phyloP scores from a whole-genome alignment of 1,140 invertebrate species.

The Dinothrombium tinctorium region DNA sequence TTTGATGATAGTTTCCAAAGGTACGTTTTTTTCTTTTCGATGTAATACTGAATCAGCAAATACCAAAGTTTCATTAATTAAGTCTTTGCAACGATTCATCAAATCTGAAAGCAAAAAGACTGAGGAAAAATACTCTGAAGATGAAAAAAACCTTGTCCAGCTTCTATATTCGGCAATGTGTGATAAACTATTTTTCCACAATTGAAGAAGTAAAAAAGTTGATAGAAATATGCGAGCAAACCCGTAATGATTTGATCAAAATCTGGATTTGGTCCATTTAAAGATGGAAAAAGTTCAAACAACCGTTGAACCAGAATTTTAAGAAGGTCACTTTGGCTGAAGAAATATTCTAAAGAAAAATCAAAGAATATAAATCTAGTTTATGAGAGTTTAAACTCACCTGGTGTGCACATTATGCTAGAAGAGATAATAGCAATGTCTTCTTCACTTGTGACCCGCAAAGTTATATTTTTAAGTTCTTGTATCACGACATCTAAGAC shows the following conservation, averaged over 20 bases:
- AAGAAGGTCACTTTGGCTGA: slow-evolving; percentile 8
- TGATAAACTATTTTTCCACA: slow-evolving; percentile 43
- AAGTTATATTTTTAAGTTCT: too few relatives aligned
- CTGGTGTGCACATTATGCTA: too few relatives aligned
- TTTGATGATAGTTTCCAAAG: background rate
- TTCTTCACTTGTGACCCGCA: too few relatives aligned
- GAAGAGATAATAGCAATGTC: too few relatives aligned
- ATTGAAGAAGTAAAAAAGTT: slow-evolving; percentile 7
- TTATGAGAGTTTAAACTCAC: too few relatives aligned
- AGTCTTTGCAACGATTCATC: slow-evolving; percentile 11
- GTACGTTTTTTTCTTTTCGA: background rate
- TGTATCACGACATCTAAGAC: too few relatives aligned
- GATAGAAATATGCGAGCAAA: slow-evolving; percentile 5
- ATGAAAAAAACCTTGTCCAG: slow-evolving; percentile 33
- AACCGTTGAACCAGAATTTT: background rate
- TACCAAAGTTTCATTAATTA: background rate
- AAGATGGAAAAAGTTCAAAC: background rate
- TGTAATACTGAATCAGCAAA: background rate
- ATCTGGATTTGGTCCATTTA: background rate
- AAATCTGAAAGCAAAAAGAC: slow-evolving; percentile 6
- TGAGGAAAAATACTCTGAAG: background rate
- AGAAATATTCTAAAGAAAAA: slow-evolving; percentile 9
- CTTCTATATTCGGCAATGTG: slow-evolving; percentile 40
- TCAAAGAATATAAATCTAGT: background rate
- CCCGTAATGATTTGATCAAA: slow-evolving; percentile 1